Base-by-base conservation (phyloP, 2,888 invertebrate species). In the Gandaritis pyraliata region DNA sequence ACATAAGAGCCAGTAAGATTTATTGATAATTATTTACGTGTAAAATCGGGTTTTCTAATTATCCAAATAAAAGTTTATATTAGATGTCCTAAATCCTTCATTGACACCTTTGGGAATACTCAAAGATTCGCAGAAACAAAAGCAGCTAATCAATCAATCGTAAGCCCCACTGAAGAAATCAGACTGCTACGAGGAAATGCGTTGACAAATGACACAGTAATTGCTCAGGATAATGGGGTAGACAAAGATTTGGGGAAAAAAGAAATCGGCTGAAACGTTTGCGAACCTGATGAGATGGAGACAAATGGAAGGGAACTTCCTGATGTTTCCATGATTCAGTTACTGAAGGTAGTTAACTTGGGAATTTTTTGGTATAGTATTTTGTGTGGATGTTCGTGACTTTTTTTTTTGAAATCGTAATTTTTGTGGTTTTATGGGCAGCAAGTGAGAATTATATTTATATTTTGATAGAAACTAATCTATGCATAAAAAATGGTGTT, bases 181-280 rank as follows among this genome's bases (percentile, higher is more conserved):
- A 83, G 82, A 81, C 76, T 75, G 77, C 72, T 77, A 72, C 78
- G 82, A 76, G 67, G 66, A 69, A 77, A 76, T 75, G 68, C 78
- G 70, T 86, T 88, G 91, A 91, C 90, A 90, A 90, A 91, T 88
- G 88, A 80, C 80, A 73, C 82, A 80, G 87, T 90, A 89, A 91
- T 90, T 90, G 90, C 81, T 78, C 74, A 72, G 76, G 78, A 81
- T 84, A 81, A 76, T 81, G 77, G 73, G 75, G 77, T 76, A 81
- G 82, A 81, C 82, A 83, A 81, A 82, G 80, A 73, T 83, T 78
- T 80, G 66, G 76, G 66, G 68, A 77, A 79, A 85, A 87, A 82
- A 85, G 82, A 79, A 74, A 80, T 76, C 73, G 74, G 79, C 77
- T 81, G 80, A 79, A 85, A 86, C 84, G 86, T 84, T 82, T 80